Conservation (phyloP, 2,797 vertebrate species). For the Oreochromis grahami region DNA sequence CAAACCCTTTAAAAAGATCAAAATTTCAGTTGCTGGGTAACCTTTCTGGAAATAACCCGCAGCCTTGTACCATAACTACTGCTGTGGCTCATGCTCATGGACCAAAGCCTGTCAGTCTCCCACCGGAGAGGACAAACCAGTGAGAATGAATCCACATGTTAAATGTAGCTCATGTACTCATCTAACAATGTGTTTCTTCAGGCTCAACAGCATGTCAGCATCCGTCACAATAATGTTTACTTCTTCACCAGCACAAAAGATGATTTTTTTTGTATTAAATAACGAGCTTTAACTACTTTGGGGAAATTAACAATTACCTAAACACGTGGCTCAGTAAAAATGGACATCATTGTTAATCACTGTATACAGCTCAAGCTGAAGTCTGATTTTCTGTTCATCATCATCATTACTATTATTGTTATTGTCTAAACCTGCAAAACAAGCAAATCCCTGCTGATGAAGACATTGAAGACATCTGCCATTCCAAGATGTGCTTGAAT, state of each 20-base stretch:
- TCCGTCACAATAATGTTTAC: not conserved
- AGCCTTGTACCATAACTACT: not conserved
- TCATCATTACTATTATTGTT: not conserved
- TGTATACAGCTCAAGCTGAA: not conserved
- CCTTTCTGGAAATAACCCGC: not conserved
- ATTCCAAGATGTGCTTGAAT: not conserved
- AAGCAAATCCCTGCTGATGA: not conserved
- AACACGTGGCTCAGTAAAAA: not conserved
- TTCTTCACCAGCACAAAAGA: not conserved
- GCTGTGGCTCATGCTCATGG: not conserved
- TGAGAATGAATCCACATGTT: not conserved
- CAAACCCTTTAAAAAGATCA: not conserved
- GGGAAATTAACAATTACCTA: not conserved
- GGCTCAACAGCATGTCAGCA: not conserved
- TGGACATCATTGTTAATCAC: conserved; percentile 6
- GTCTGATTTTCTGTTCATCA: not conserved
- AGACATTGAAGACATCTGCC: not conserved
- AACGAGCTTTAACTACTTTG: not conserved
- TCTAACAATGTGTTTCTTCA: not conserved
- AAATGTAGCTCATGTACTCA: not conserved
- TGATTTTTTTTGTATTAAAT: not conserved
- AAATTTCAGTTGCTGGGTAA: not conserved
- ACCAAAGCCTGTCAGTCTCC: not conserved
- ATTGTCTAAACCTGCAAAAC: not conserved
- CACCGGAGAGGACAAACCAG: not conserved